A percentile compares a stretch with the other conserved stretches of the same genome.
Conservation (phyloP, 2,797 vertebrate species). For the Xyrichtys novacula region DNA sequence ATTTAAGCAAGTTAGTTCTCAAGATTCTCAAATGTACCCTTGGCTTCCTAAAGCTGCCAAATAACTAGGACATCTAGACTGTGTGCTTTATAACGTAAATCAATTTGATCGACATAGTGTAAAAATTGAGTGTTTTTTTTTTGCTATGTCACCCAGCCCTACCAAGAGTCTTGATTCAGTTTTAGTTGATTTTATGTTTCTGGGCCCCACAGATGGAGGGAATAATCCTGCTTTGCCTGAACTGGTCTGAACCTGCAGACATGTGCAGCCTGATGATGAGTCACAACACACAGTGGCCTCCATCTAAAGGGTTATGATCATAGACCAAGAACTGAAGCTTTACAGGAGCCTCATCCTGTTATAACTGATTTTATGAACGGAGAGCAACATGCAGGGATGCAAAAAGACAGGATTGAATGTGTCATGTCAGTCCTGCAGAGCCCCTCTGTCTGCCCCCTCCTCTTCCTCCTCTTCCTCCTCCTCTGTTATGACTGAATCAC, state of each 20-base stretch:
- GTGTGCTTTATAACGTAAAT: no score
- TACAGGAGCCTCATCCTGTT: neutral
- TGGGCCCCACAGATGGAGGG: neutral
- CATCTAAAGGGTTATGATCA: neutral
- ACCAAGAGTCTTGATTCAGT: neutral
- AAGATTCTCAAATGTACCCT: no score
- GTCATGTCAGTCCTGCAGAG: neutral
- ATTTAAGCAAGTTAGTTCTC: no score
- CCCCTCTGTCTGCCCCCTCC: neutral
- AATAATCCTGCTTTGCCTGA: neutral
- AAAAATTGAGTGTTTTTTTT: no score
- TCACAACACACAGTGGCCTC: constrained; percentile 23
- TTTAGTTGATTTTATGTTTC: neutral
- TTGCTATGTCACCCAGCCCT: no score
- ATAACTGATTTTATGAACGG: neutral
- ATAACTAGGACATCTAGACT: no score
- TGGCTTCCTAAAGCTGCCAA: no score
- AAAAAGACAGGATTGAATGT: neutral
- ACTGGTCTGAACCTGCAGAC: constrained; percentile 19
- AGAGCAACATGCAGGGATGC: constrained; percentile 6
- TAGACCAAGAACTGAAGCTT: neutral
- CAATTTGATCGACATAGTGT: no score
- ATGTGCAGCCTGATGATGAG: constrained; percentile 22
- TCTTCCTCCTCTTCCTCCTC: neutral
- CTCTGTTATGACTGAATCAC: constrained; percentile 11